phyloP scores from a whole-genome alignment of 2,113 vertebrate species.

The Clarias magur region DNA sequence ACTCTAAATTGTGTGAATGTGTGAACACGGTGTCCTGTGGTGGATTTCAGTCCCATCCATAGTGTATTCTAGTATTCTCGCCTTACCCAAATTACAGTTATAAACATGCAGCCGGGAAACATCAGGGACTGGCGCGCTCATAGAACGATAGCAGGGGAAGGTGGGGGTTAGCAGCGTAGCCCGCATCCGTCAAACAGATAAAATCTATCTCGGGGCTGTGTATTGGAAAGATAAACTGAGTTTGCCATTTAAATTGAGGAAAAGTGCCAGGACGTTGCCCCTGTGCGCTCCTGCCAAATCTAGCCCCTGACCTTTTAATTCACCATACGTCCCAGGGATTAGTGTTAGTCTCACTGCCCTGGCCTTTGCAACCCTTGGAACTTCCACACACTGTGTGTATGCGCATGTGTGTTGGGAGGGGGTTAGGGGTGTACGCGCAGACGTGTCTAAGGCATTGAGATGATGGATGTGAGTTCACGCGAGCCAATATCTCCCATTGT shows the following conservation, averaged over 20 bases:
- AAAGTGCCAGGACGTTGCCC: not conserved
- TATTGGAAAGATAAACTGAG: not conserved
- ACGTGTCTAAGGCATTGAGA: constrained; percentile 45
- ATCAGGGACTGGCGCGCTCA: not conserved
- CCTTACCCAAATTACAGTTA: not conserved
- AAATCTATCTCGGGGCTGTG: not conserved
- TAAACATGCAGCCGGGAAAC: not conserved
- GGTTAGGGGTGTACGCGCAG: not conserved
- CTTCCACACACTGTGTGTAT: not conserved
- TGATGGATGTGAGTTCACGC: constrained; percentile 72
- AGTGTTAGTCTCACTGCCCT: constrained; percentile 8
- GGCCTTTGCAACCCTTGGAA: not conserved
- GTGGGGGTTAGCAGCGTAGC: not conserved
- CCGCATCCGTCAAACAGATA: constrained; percentile 14
- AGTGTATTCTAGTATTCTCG: not conserved
- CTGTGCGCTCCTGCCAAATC: not conserved
- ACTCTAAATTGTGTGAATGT: not conserved
- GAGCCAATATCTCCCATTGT: constrained; percentile 63
- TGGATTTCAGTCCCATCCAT: not conserved
- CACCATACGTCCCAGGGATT: not conserved
- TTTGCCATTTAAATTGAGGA: not conserved
- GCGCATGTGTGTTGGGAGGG: not conserved
- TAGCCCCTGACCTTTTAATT: constrained; percentile 16
- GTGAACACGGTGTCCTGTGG: not conserved
- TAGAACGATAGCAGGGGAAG: not conserved